phyloP scores from a whole-genome alignment of 2,113 vertebrate genomes.

The Oryzias woworae region DNA sequence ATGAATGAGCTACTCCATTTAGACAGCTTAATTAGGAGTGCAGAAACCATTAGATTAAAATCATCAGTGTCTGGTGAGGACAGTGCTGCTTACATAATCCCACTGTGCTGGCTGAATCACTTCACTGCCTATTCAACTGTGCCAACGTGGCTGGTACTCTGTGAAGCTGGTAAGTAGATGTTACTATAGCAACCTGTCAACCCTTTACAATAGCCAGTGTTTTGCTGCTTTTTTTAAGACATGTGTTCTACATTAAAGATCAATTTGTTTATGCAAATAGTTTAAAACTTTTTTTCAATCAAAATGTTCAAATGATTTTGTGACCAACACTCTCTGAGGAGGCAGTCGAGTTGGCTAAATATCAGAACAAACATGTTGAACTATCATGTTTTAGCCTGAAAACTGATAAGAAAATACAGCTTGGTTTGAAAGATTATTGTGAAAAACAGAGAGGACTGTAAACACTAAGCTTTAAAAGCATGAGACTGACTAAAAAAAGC shows the following conservation, averaged over 20 bases:
- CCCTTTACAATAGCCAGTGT: constrained; percentile 12
- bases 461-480: neutral
- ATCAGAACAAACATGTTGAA: neutral
- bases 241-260: constrained; percentile 1
- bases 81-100: constrained; percentile 23
- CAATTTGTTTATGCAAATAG: neutral
- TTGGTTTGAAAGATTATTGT: neutral
- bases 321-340: neutral
- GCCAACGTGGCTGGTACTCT: constrained; percentile 50
- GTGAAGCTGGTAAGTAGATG: constrained; percentile 25
- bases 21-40: neutral
- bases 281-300: neutral
- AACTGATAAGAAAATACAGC: neutral
- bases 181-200: constrained; percentile 47
- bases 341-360: neutral
- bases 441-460: neutral
- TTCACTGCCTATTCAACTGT: constrained; percentile 22
- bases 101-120: neutral
- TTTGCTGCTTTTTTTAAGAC: neutral
- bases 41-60: neutral
- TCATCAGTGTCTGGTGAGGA: neutral
- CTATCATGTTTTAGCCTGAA: neutral
- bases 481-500: neutral
- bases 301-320: neutral
- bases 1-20: neutral